Base-by-base conservation (phyloP, 2,888 invertebrate species). In the Limnephilus rhombicus region DNA sequence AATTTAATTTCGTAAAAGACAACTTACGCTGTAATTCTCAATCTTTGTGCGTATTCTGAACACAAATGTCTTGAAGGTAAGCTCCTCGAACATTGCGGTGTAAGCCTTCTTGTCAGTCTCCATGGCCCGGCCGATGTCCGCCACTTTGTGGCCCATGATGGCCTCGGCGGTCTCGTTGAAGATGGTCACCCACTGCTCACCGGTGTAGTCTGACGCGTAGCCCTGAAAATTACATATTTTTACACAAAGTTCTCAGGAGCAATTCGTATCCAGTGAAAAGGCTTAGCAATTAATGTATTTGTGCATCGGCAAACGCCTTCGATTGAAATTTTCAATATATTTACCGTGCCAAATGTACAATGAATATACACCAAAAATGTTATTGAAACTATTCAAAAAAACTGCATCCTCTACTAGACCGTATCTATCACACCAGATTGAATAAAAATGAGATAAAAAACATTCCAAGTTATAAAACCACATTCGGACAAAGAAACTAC, bases 21-120 rank as follows among this genome's bases (percentile, higher is more conserved):
- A 90, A 96, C 97, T 97, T 96, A 98, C 99, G 95, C 98, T 99
- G 95, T 98, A 99, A 18, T 97, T 98, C 95, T 99, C 99, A 96
- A 98, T 97, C 95, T 98, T 99, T 68, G 98, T 97, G 92, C 99
- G 96, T 94, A 99, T 96, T 95, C 98, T 98, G 95, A 99, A 98
- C 53, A 98, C 96, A 94, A 97, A 98, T 0, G 97, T 97, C 94
- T 97, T 97, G 95, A 99, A 99, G 94, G 97, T 97, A 49, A 98
- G 97, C 11, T 97, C 97, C 41, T 97, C 97, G 94, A 99, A 98
- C 91, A 98, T 96, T 82, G 97, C 96, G 89, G 97, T 96, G 94
- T 97, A 98, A 9, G 96, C 96, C 1, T 97, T 96, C 92, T 97
- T 96, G 95, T 98, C 97, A 94, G 96, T 96, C 45, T 97, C 97